Base-by-base conservation (phyloP, 2,797 vertebrate genomes). In the Graptemys geographica region DNA sequence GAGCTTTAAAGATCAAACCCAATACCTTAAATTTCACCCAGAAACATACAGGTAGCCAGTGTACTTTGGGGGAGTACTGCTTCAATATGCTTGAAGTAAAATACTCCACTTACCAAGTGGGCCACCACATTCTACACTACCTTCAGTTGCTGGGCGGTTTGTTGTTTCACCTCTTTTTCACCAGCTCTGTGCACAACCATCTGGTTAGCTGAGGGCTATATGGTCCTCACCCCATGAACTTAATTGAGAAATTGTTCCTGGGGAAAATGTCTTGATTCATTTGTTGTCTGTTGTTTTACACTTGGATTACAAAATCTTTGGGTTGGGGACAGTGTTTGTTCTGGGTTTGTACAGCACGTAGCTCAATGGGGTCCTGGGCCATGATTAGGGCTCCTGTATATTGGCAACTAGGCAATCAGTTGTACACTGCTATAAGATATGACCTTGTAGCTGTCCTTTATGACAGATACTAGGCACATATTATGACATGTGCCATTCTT, bases 401-500 rank as follows among this genome's bases (percentile, higher is more conserved):
- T 19, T 12, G 8, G 53, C n/a, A 11, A 1, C 5, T 33, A 19
- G 5, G 23, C 44, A 51, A 6, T 31, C 6, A 4, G 31, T 69
- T 37, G 65, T 37, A 21, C 15, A 10, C 18, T 37, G n/a, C 65
- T 69, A 37, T 18, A 21, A 33, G 13, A 28, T 27, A 62, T 18
- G 33, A 15, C n/a, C 11, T n/a, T 18, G 2, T 28, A 11, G 53
- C 4, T 49, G 79, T 55, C 55, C 59, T 53, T 80, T 81, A 33
- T 44, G 23, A 2, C 9, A 1, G 4, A 15, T 53, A 19, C 5
- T 33, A 4, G 49, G 44, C 44, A 69, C 52, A 4, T 51, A 3
- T 53, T 41, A 3, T 3, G 5, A 7, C 82, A n/a, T 0, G 1
- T 57, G 13, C 5, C 27, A 1, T 0, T 62, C 59, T 0, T 37